phyloP scores from a whole-genome alignment of 53 echinoderm and acorn worm species.

The Actinopyga echinites region DNA sequence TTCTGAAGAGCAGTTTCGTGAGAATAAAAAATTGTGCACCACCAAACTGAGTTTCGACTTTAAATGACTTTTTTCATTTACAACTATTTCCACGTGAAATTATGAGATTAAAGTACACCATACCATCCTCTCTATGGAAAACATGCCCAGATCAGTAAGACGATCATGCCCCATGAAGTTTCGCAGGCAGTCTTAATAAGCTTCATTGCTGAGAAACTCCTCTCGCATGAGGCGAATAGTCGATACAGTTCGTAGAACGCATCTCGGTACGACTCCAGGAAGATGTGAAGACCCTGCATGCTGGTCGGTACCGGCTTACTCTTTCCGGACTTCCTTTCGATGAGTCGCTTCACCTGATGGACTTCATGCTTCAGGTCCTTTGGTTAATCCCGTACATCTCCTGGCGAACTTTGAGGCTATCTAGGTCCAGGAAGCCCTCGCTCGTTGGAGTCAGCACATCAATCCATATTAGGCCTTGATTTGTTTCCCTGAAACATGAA shows the following conservation, averaged over 20 bases:
- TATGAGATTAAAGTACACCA: too few species aligned
- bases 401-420: neutral
- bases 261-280: constrained; percentile 2
- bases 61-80: too few species aligned
- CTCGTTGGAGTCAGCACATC: neutral
- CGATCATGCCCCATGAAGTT: constrained; percentile 32
- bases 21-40: too few species aligned
- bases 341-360: constrained; percentile 5
- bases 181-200: constrained; percentile 37
- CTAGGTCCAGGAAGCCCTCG: neutral
- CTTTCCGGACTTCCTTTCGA: neutral
- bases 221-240: constrained; percentile 13
- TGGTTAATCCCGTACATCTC: neutral
- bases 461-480: neutral
- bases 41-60: too few species aligned
- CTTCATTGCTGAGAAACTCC: constrained; percentile 12
- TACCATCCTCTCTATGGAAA: neutral
- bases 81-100: too few species aligned
- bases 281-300: neutral
- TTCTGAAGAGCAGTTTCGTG: too few species aligned
- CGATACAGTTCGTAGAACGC: constrained; percentile 14
- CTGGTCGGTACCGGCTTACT: neutral
- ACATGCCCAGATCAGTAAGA: constrained; percentile 14
- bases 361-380: neutral
- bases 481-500: neutral